A percentile compares a stretch with the other conserved stretches of the same genome.
Evolutionary conservation across 2,888 invertebrate genomes (phyloP).

Genomic region (Drosophila trichaetosa): DNA sequence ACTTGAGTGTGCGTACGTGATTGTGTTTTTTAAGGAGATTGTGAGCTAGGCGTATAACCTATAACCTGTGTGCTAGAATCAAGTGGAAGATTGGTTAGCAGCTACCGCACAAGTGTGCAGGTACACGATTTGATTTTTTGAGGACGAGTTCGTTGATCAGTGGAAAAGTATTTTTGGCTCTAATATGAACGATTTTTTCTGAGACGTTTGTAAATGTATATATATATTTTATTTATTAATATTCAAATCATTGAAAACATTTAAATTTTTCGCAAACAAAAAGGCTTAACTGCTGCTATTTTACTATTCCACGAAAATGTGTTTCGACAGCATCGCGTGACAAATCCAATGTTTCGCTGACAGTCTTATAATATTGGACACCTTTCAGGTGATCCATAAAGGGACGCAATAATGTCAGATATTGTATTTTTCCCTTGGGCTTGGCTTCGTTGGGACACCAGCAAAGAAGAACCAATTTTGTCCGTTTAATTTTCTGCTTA

Average conservation of each 20-base stretch:
- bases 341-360: conserved; percentile 11
- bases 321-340: conserved; percentile 15
- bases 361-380: conserved; percentile 31
- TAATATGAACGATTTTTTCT: background rate
- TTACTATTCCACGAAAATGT: conserved; percentile 1
- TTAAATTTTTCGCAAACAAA: background rate
- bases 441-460: conserved; percentile 40
- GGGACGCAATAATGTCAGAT: conserved; percentile 23
- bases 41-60: background rate
- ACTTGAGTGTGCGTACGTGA: too few species aligned
- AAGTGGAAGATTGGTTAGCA: background rate
- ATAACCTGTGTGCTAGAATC: background rate
- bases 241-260: background rate
- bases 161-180: background rate
- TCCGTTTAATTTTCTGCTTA: conserved; percentile 2
- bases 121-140: background rate
- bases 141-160: background rate
- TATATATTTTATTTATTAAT: background rate
- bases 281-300: background rate
- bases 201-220: background rate
- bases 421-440: conserved; percentile 28
- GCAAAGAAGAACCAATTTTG: conserved; percentile 35
- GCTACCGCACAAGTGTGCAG: too few species aligned
- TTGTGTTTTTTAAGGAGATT: background rate
- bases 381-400: conserved; percentile 35